Conservation (phyloP, 2,113 vertebrate species). For the Atlantisia rogersi region DNA sequence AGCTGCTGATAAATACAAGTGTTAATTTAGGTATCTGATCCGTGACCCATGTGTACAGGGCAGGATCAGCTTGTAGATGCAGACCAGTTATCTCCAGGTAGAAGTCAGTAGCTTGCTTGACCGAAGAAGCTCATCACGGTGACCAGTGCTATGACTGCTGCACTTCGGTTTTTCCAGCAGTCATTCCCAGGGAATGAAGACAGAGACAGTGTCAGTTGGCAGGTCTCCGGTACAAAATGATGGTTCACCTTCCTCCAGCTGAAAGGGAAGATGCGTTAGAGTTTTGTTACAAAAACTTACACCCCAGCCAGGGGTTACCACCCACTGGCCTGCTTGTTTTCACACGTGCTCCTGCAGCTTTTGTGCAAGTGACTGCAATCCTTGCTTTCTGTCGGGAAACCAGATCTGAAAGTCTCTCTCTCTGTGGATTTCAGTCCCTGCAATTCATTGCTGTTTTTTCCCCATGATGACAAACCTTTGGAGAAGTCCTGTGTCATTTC, state of each 20-base stretch:
- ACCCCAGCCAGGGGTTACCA: neutral
- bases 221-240: rapidly evolving
- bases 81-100: neutral
- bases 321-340: neutral
- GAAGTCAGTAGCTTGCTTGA: neutral
- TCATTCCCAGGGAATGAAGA: neutral
- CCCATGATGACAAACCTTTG: neutral
- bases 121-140: neutral
- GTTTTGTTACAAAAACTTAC: neutral
- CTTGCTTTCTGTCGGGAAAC: neutral
- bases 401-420: neutral
- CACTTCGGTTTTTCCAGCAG: neutral
- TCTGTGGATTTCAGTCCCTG: neutral
- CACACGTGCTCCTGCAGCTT: neutral
- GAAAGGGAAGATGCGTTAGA: neutral
- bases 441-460: neutral
- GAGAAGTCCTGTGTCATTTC: neutral
- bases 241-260: neutral
- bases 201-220: neutral
- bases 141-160: neutral
- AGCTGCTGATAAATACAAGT: neutral
- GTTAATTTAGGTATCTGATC: neutral
- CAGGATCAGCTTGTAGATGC: neutral
- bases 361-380: neutral
- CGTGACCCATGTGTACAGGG: neutral